These are phyloP conservation scores for Zaprionus obscuricornis DNA, from an alignment of 2,888 invertebrate species.

Conservation along the genomic window DNA sequence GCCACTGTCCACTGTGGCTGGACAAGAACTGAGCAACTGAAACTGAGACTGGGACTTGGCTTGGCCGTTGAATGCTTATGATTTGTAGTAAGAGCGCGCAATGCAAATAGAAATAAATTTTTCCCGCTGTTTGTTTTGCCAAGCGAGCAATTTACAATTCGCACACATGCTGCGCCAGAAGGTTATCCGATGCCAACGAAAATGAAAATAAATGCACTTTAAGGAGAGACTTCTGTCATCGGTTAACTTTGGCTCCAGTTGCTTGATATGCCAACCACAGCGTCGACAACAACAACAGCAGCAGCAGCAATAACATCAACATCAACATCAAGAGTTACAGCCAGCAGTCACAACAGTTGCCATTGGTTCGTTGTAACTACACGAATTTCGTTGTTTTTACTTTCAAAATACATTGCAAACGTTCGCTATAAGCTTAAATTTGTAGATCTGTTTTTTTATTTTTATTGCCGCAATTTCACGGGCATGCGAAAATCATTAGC, in stretches of 20 bases:
- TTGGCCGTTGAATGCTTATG: constrained; percentile 51
- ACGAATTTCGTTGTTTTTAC: constrained; percentile 59
- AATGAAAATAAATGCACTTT: constrained; percentile 72
- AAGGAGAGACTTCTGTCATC: constrained; percentile 67
- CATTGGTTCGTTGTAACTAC: constrained; percentile 34
- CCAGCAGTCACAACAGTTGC: constrained; percentile 48
- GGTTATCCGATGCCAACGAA: constrained; percentile 62
- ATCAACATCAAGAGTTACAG: constrained; percentile 48
- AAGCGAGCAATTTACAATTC: constrained; percentile 71
- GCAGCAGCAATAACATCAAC: constrained; percentile 3
- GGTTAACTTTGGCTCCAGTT: constrained; percentile 68
- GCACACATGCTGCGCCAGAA: constrained; percentile 71
- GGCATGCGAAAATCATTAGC: constrained; percentile 65
- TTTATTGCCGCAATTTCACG: constrained; percentile 63
- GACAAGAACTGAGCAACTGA: not conserved
- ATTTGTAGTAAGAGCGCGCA: constrained; percentile 33
- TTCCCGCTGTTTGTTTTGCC: constrained; percentile 71
- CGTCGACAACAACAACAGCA: constrained; percentile 10
- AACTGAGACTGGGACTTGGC: constrained; percentile 2
- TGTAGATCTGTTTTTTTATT: constrained; percentile 22
- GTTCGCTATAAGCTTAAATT: constrained; percentile 12
- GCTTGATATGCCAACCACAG: constrained; percentile 62
- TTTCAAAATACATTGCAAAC: constrained; percentile 55
- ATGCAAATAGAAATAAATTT: constrained; percentile 68
- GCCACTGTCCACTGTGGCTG: constrained; percentile 35